These are phyloP conservation scores for Nebria ingens DNA, from an alignment of 1,140 invertebrate genomes.

Conservation along the genomic window DNA sequence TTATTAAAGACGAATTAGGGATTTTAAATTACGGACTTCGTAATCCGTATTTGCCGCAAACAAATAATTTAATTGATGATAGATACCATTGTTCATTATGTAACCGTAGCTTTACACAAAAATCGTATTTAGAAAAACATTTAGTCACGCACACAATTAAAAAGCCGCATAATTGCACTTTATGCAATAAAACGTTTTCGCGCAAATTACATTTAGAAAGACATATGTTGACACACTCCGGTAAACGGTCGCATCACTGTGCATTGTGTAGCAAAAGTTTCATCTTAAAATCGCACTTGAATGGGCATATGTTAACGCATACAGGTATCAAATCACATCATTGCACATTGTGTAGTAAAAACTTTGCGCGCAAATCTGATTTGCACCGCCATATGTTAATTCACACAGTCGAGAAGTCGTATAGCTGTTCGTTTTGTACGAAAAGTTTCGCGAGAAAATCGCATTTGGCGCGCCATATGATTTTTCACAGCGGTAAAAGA, in stretches of 20 bases:
- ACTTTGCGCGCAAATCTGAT: neutral
- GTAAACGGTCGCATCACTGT: conserved; percentile 26
- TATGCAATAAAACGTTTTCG: conserved; percentile 27
- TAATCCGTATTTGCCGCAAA: neutral
- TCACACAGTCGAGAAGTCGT: neutral
- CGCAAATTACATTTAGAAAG: conserved; percentile 27
- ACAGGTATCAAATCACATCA: neutral
- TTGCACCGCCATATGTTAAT: neutral
- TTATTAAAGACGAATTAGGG: neutral
- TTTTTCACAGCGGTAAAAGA: conserved; percentile 26
- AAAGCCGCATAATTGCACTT: neutral
- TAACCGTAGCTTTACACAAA: neutral
- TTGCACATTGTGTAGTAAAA: neutral
- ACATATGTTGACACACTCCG: conserved; percentile 28
- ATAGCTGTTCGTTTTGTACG: conserved; percentile 17
- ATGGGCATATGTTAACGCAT: neutral
- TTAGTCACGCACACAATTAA: neutral
- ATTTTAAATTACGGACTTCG: neutral
- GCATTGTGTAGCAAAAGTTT: conserved; percentile 25
- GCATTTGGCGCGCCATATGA: conserved; percentile 26
- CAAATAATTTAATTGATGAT: neutral
- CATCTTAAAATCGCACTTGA: conserved; percentile 18
- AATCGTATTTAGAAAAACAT: neutral
- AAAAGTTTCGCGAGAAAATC: conserved; percentile 28
- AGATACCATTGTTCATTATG: neutral